Evolutionary conservation across 2,888 invertebrate species (phyloP).

Genomic region (Elegia similella): DNA sequence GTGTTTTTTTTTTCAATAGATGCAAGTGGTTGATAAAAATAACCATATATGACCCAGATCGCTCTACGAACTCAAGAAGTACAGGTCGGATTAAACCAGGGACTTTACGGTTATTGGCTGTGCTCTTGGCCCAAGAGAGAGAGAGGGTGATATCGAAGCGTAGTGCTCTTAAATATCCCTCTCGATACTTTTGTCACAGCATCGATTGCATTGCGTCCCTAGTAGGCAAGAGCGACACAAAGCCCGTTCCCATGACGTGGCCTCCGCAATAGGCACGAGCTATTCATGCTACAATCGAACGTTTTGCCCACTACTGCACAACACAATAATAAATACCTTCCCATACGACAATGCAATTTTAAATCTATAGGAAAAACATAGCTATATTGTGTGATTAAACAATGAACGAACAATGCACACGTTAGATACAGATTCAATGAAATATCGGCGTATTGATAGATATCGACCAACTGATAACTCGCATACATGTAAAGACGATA

Average conservation of each 20-base stretch:
- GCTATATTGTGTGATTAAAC: not conserved
- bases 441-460: not conserved
- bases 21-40: no score
- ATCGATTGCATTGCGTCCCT: not conserved
- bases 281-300: constrained; percentile 34
- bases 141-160: no score
- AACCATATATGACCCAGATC: no score
- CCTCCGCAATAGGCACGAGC: constrained; percentile 32
- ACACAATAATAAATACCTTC: constrained; percentile 11
- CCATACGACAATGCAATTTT: not conserved
- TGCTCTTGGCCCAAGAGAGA: no score
- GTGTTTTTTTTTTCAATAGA: no score
- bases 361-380: not conserved
- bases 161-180: not conserved
- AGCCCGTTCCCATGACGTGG: constrained; percentile 54
- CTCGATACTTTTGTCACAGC: not conserved
- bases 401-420: constrained; percentile 1
- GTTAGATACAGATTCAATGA: not conserved
- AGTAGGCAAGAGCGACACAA: constrained; percentile 39
- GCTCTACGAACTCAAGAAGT: no score
- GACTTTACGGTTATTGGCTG: no score
- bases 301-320: constrained; percentile 22
- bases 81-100: no score
- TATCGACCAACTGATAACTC: not conserved
- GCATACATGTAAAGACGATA: not conserved